Percentiles rank a stretch among this genome's conserved stretches.
phyloP scores from a whole-genome alignment of 2,797 vertebrate species.

The Spinus olivaceus region DNA sequence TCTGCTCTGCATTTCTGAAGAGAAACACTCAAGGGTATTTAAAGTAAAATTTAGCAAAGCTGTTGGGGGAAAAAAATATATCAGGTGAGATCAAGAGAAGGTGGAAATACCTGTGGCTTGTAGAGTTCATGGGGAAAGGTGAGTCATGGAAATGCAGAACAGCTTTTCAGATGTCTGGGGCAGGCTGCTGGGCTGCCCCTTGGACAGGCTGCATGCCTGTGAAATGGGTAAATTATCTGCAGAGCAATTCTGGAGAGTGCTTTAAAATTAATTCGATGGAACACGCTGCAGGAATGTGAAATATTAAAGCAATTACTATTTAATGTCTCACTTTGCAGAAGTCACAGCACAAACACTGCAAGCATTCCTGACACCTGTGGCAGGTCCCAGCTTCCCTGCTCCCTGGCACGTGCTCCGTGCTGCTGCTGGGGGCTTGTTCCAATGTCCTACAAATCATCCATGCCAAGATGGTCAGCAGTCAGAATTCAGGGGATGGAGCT shows the following conservation, averaged over 20 bases:
- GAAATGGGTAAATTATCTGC: background rate
- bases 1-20: background rate
- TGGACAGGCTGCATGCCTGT: background rate
- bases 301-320: background rate
- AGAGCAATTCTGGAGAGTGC: background rate
- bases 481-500: background rate
- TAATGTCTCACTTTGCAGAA: background rate
- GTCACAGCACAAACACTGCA: background rate
- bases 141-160: background rate
- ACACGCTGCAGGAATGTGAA: background rate
- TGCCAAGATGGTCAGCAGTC: background rate
- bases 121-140: background rate
- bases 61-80: background rate
- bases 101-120: background rate
- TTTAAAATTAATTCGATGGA: background rate
- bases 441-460: fast-evolving
- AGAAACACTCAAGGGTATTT: background rate
- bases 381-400: background rate
- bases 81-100: background rate
- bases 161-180: background rate
- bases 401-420: fast-evolving
- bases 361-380: fast-evolving
- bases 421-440: background rate
- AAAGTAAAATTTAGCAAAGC: background rate
- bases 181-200: background rate